A percentile compares a stretch with the other conserved stretches of the same genome.
Evolutionary conservation across 2,797 vertebrate genomes (phyloP).

Genomic region (Lepilemur ruficaudatus): DNA sequence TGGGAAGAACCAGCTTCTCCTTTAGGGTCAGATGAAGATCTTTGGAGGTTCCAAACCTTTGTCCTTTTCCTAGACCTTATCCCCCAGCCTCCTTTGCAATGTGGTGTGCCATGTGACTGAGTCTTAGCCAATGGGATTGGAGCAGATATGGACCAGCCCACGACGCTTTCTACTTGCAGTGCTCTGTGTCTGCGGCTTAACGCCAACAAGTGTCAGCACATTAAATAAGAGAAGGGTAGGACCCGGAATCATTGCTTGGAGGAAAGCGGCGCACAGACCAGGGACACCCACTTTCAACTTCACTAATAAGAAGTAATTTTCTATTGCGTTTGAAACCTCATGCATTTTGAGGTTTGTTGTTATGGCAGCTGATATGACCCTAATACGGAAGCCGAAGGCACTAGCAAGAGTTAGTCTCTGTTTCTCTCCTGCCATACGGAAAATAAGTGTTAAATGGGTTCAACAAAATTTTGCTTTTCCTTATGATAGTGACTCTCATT

Average conservation of each 20-base stretch:
- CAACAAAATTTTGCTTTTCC: neutral
- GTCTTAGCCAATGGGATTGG: neutral
- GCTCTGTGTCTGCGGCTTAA: neutral
- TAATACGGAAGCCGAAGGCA: neutral
- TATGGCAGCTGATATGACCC: neutral
- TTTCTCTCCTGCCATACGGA: neutral
- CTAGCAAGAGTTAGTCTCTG: neutral
- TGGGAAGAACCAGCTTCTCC: neutral
- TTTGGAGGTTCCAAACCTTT: neutral
- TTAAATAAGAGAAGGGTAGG: too few relatives aligned
- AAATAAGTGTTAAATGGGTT: neutral
- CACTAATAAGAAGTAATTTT: neutral
- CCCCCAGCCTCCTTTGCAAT: neutral
- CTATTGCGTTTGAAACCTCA: neutral
- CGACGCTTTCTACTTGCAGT: neutral
- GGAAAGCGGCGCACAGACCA: neutral
- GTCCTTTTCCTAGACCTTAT: neutral
- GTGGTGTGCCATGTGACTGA: neutral
- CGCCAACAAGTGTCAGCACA: accelerated
- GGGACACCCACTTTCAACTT: neutral
- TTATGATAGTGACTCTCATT: neutral
- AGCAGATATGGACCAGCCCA: neutral
- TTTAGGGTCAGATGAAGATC: neutral
- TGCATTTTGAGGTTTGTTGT: neutral
- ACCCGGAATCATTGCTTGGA: neutral